These are phyloP conservation scores for Syrmaticus mikado DNA, from an alignment of 2,113 vertebrate species.

Conservation along the genomic window DNA sequence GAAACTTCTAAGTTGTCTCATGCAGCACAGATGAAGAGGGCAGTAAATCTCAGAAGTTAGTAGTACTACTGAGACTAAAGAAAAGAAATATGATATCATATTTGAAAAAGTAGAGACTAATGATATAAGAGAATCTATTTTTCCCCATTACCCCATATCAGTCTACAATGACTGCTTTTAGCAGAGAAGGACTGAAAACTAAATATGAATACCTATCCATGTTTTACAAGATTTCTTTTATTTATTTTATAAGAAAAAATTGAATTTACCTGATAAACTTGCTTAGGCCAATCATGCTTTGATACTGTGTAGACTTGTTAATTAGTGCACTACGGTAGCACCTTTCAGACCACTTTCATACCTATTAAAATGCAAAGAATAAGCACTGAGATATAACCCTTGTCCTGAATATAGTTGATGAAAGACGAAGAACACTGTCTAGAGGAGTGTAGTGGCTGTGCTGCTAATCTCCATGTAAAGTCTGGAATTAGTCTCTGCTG, in stretches of 20 bases:
- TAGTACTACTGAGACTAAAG: neutral
- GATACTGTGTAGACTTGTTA: neutral
- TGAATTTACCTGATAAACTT: neutral
- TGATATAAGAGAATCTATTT: neutral
- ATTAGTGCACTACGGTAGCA: neutral
- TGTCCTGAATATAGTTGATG: neutral
- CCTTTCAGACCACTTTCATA: neutral
- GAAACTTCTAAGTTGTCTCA: neutral
- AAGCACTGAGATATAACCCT: neutral
- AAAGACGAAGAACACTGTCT: accelerated
- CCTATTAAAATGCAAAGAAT: neutral
- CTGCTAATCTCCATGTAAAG: neutral
- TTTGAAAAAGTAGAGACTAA: neutral
- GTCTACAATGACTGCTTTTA: neutral
- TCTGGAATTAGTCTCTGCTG: neutral
- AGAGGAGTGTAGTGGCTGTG: neutral
- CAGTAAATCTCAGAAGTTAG: neutral
- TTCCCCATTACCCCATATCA: neutral
- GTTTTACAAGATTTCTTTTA: neutral
- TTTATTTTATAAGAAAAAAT: neutral
- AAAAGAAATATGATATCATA: neutral
- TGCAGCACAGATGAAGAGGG: neutral
- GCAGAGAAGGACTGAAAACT: neutral
- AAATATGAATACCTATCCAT: neutral
- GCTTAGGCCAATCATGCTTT: neutral